These are phyloP conservation scores for Acleris sparsana DNA, from an alignment of 2,888 invertebrate genomes.

Conservation along the genomic window DNA sequence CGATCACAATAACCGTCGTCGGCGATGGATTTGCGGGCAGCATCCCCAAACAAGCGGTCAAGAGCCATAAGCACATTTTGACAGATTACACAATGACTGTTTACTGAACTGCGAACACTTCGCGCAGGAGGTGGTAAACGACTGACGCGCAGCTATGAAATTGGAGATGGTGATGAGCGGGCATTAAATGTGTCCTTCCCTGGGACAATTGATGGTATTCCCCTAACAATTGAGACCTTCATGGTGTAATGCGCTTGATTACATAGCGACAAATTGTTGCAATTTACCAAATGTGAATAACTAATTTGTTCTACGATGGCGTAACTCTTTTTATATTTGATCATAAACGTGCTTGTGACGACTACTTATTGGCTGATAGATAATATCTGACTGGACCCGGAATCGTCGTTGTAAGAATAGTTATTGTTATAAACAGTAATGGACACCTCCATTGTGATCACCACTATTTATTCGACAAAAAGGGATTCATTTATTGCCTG, in stretches of 20 bases:
- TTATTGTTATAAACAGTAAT: too few relatives aligned
- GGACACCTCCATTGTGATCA: too few relatives aligned
- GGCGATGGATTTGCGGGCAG: slow-evolving; percentile 62
- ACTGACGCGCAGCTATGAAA: slow-evolving; percentile 45
- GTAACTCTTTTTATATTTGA: slow-evolving; percentile 55
- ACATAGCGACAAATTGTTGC: slow-evolving; percentile 76
- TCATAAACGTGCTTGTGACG: slow-evolving; percentile 37
- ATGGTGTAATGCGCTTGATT: slow-evolving; percentile 74
- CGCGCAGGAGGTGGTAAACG: slow-evolving; percentile 42
- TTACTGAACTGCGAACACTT: slow-evolving; percentile 39
- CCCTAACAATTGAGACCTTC: slow-evolving; percentile 79
- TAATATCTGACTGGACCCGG: too few relatives aligned
- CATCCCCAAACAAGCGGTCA: slow-evolving; percentile 77
- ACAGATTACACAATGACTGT: slow-evolving; percentile 32
- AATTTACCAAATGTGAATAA: slow-evolving; percentile 75
- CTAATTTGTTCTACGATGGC: slow-evolving; percentile 61
- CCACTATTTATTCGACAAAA: too few relatives aligned
- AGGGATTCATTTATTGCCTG: too few relatives aligned
- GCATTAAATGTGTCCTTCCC: slow-evolving; percentile 75
- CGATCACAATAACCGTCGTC: slow-evolving; percentile 59
- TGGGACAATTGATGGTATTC: slow-evolving; percentile 70
- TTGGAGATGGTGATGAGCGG: slow-evolving; percentile 57
- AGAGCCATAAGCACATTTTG: slow-evolving; percentile 76
- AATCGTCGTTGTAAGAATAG: too few relatives aligned
- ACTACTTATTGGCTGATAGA: slow-evolving; percentile 13